Evolutionary conservation across 92 coral and sea anemone genomes (phyloP).

Genomic region (Parazoanthus darwini): DNA sequence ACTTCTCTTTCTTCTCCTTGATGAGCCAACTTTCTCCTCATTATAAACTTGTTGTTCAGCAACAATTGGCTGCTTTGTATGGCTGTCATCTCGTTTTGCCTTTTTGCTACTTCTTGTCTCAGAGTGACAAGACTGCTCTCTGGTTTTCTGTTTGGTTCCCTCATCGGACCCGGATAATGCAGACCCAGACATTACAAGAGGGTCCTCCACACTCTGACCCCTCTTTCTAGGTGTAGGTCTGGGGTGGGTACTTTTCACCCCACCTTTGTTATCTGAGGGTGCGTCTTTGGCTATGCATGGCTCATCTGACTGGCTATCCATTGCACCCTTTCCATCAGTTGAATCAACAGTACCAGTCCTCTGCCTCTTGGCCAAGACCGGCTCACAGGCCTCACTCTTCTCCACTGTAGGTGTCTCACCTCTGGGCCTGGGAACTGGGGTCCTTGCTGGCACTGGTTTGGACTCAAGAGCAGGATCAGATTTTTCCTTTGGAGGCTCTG

Average conservation of each 20-base stretch:
- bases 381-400: conserved; percentile 26
- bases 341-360: not conserved
- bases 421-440: conserved; percentile 34
- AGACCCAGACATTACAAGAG: not conserved
- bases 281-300: not conserved
- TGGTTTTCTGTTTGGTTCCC: not conserved
- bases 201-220: conserved; percentile 29
- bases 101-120: conserved; percentile 17
- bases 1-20: conserved; percentile 16
- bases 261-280: not conserved
- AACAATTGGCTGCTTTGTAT: not conserved
- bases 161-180: not conserved
- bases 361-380: conserved; percentile 34
- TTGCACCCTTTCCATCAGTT: conserved; percentile 11
- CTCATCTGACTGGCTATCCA: not conserved
- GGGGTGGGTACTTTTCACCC: not conserved
- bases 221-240: conserved; percentile 31
- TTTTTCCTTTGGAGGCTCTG: conserved; percentile 57
- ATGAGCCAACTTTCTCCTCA: not conserved
- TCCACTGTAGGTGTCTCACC: conserved; percentile 18
- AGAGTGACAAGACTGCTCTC: not conserved
- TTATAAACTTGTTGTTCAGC: not conserved
- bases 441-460: not conserved
- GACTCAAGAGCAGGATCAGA: not conserved
- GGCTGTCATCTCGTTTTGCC: conserved; percentile 27